Evolutionary conservation across 2,888 invertebrate species (phyloP).

Genomic region (Eristalinus aeneus): DNA sequence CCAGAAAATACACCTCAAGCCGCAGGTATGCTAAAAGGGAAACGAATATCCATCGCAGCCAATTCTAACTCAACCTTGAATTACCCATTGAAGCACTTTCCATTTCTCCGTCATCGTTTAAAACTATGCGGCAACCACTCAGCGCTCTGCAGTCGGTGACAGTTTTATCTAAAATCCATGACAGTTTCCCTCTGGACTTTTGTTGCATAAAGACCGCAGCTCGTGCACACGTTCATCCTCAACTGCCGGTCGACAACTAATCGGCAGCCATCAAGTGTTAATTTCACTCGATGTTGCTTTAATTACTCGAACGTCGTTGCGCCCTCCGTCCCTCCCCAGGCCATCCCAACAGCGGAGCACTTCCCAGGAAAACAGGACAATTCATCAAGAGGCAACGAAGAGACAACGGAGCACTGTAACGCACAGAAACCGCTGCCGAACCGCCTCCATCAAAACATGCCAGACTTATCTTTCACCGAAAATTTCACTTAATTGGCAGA

Average conservation of each 20-base stretch:
- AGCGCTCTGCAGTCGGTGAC: too few species aligned
- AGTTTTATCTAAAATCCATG: too few species aligned
- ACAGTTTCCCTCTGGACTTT: not conserved
- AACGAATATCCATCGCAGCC: too few species aligned
- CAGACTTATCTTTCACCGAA: constrained; percentile 41
- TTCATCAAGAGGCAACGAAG: constrained; percentile 3
- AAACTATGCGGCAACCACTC: too few species aligned
- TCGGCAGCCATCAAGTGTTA: constrained; percentile 19
- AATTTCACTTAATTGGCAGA: constrained; percentile 50
- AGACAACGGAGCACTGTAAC: not conserved
- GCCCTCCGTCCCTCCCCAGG: not conserved
- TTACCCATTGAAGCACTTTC: too few species aligned
- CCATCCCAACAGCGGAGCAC: not conserved
- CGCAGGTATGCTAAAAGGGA: too few species aligned
- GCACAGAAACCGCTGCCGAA: not conserved
- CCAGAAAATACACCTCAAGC: too few species aligned
- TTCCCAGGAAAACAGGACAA: not conserved
- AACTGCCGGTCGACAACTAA: not conserved
- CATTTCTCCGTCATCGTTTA: too few species aligned
- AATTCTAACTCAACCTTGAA: too few species aligned
- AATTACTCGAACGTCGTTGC: constrained; percentile 15
- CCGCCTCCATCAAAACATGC: constrained; percentile 10
- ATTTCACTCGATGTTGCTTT: constrained; percentile 9
- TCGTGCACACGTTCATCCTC: not conserved
- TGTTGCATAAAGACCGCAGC: not conserved